Base-by-base conservation (phyloP, 2,113 vertebrate species). In the Calidris pygmaea region DNA sequence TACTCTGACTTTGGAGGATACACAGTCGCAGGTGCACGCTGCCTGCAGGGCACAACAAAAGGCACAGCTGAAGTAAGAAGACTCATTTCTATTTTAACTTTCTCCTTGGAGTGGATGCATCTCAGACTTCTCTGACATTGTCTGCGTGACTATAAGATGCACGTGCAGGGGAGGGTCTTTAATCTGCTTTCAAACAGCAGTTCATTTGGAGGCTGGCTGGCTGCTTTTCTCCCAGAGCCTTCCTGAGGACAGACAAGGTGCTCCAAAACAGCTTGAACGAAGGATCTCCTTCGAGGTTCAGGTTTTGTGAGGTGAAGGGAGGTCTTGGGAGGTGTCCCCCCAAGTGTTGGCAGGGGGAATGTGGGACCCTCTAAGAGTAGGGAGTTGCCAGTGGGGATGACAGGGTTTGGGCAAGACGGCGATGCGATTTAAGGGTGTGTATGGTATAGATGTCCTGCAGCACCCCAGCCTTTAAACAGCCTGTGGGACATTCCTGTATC, bases 21-120 rank as follows among this genome's bases (percentile, higher is more conserved):
- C 24, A 22, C 0, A 0, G 71, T 87, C 45, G 2, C 62, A 89
- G 92, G 90, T 92, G 68, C 74, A 78, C 0, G 0, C 35, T 93
- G 88, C 95, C 95, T 94, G 72, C 70, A 56, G 77, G 85, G 86
- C 88, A 92, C 65, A 89, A 81, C 85, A 81, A 92, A 88, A 86
- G 39, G 56, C 37, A 85, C 80, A 93, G 67, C 62, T 71, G 86
- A 72, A 94, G 65, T 45, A 87, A 87, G 83, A 90, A 59, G 72
- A 47, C n/a, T 79, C 41, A 67, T 86, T 93, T 93, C 83, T 92
- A 58, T 87, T 94, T 96, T 90, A 90, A 56, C 84, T 82, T 89
- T 93, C 70, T 85, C 68, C 79, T 95, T 68, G 66, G 75, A 92
- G 63, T 39, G 32, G 58, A 58, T 73, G 73, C 70, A 93, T 52